Conservation (phyloP, 2,113 vertebrate species). For the Chinchilla lanigera region DNA sequence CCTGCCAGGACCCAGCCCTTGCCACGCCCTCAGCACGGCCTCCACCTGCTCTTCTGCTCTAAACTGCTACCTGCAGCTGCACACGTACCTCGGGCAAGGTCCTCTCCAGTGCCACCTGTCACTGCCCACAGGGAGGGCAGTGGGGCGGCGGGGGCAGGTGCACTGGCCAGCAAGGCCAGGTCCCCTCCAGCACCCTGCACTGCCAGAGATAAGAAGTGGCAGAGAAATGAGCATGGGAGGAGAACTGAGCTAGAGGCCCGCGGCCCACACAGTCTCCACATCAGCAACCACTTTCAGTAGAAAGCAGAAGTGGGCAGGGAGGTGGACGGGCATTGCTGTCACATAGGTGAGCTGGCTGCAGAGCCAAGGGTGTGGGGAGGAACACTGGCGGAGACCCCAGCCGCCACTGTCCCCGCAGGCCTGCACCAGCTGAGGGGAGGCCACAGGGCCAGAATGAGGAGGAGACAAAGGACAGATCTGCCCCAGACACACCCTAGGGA, state of each 20-base stretch:
- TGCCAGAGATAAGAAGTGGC: background rate
- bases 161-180: background rate
- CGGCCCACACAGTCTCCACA: background rate
- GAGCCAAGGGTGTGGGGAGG: background rate
- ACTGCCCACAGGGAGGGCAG: background rate
- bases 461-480: background rate
- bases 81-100: background rate
- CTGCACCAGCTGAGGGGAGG: background rate
- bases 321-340: background rate
- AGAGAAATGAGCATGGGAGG: background rate
- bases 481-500: background rate
- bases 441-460: no score
- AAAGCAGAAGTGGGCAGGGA: background rate
- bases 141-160: background rate
- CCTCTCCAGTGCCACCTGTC: background rate
- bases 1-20: background rate
- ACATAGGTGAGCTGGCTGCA: accelerated
- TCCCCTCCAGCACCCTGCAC: background rate
- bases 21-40: background rate
- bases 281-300: background rate
- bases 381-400: background rate
- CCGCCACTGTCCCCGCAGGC: background rate
- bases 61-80: background rate
- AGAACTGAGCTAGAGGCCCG: background rate
- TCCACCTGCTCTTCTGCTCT: background rate